phyloP scores from a whole-genome alignment of 2,797 vertebrate genomes.

The Chiropotes sagulatus region DNA sequence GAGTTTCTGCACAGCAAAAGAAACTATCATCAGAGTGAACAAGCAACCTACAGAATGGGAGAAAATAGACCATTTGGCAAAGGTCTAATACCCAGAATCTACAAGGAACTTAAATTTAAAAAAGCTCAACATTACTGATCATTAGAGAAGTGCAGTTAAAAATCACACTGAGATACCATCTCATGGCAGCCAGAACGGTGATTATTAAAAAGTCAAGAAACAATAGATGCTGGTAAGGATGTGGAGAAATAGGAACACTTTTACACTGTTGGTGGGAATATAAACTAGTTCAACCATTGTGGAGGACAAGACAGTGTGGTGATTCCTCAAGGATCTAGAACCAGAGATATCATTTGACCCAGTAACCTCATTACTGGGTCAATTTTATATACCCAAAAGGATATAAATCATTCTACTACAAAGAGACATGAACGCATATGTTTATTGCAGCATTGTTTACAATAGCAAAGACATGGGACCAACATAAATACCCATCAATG shows the following conservation, averaged over 20 bases:
- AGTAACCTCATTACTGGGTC: too few relatives aligned
- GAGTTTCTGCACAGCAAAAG: background rate
- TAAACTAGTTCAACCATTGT: background rate
- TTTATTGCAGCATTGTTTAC: too few relatives aligned
- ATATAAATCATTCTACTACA: too few relatives aligned
- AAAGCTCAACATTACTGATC: background rate
- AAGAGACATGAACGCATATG: too few relatives aligned
- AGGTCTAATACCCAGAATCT: background rate
- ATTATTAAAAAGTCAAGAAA: background rate
- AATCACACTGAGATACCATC: background rate
- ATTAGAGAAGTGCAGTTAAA: background rate
- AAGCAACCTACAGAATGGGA: background rate
- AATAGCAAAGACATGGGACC: too few relatives aligned
- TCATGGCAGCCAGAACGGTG: background rate
- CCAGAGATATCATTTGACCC: too few relatives aligned
- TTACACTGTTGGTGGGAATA: background rate
- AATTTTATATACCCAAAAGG: too few relatives aligned
- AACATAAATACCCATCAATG: too few relatives aligned
- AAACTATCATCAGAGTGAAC: background rate
- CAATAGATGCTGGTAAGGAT: background rate
- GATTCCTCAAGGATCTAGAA: too few relatives aligned
- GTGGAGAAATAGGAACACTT: background rate
- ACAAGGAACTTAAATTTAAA: background rate
- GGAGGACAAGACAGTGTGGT: too few relatives aligned
- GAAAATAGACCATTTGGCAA: background rate